Conservation (phyloP, 2,113 vertebrate genomes). For the Plecturocebus donacophilus region DNA sequence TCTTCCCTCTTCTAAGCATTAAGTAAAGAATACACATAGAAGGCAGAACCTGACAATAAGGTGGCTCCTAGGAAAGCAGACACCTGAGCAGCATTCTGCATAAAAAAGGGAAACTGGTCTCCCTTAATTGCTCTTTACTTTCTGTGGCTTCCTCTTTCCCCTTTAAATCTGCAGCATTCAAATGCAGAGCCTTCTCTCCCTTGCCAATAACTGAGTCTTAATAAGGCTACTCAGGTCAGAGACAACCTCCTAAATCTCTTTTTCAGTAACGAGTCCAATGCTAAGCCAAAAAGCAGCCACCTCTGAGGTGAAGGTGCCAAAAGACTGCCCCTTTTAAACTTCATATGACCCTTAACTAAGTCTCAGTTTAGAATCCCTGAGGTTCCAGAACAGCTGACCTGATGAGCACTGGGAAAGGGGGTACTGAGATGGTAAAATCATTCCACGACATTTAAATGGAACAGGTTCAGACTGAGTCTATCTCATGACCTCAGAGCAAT, state of each 20-base stretch:
- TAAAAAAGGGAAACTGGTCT: not conserved
- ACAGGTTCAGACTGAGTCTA: not conserved
- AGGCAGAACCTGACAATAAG: not conserved
- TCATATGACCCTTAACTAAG: not conserved
- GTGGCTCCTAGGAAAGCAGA: not conserved
- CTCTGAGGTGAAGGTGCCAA: not conserved
- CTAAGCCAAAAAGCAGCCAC: not conserved
- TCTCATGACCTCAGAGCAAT: not conserved
- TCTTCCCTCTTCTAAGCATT: not conserved
- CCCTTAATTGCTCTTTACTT: not conserved
- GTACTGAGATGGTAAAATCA: not conserved
- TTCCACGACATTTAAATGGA: not conserved
- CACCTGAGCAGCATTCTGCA: not conserved
- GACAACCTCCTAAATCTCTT: not conserved
- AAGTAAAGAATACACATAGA: not conserved
- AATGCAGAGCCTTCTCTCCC: not conserved
- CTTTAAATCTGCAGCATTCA: not conserved
- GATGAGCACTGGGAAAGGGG: not conserved
- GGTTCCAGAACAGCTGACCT: not conserved
- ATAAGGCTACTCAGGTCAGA: not conserved
- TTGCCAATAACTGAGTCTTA: not conserved
- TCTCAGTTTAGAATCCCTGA: not conserved
- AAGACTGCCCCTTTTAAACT: not conserved
- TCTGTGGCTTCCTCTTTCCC: not conserved
- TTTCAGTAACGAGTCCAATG: constrained; percentile 26